Conservation (phyloP, 2,888 invertebrate species). For the Pterobdella sp. region DNA sequence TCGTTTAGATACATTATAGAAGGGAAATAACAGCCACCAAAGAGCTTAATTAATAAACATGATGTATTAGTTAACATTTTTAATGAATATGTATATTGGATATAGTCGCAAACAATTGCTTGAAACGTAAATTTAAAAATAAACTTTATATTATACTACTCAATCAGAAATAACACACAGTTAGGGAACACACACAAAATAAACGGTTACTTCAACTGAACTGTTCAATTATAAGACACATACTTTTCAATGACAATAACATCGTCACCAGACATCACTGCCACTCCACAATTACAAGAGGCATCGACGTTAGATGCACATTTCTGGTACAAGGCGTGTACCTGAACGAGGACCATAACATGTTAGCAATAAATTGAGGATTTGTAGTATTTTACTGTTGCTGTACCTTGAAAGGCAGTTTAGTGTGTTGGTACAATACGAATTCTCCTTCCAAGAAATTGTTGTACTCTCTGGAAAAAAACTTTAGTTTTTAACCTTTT, state of each 20-base stretch:
- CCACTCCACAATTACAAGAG: slow-evolving; percentile 39
- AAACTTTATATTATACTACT: too few relatives aligned
- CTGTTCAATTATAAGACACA: background rate
- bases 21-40: too few relatives aligned
- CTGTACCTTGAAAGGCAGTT: slow-evolving; percentile 32
- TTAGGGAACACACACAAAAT: too few relatives aligned
- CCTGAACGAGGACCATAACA: slow-evolving; percentile 27
- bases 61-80: too few relatives aligned
- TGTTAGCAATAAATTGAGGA: background rate
- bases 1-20: too few relatives aligned
- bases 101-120: too few relatives aligned
- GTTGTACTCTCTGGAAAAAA: slow-evolving; percentile 36
- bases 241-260: slow-evolving; percentile 37
- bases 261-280: slow-evolving; percentile 37
- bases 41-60: too few relatives aligned
- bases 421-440: slow-evolving; percentile 35
- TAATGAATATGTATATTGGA: too few relatives aligned
- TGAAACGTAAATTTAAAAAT: too few relatives aligned
- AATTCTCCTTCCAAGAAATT: slow-evolving; percentile 39
- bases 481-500: too few relatives aligned
- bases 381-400: background rate
- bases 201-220: too few relatives aligned
- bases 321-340: slow-evolving; percentile 36
- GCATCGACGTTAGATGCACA: slow-evolving; percentile 32
- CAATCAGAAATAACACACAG: too few relatives aligned